Conservation (phyloP, 2,797 vertebrate genomes). For the Acanthopagrus latus region DNA sequence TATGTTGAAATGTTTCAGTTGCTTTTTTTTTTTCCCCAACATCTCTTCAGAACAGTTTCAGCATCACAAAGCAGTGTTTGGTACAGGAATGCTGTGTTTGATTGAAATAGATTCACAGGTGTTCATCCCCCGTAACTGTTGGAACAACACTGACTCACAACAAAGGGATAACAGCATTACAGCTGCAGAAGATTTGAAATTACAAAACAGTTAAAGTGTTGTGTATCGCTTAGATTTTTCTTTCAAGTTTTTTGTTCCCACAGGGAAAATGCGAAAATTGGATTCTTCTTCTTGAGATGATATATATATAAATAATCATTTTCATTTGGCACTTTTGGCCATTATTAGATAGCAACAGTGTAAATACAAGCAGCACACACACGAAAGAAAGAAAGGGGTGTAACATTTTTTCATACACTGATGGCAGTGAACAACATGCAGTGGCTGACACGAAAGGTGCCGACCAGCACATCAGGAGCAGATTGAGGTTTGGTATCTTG, state of each 20-base stretch:
- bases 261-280: background rate
- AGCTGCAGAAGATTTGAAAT: slow-evolving; percentile 25
- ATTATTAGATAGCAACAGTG: background rate
- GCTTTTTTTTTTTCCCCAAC: background rate
- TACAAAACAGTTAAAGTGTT: background rate
- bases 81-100: slow-evolving; percentile 22
- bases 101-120: slow-evolving; percentile 30
- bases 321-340: background rate
- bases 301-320: no score
- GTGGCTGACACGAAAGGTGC: no score
- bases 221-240: slow-evolving; percentile 2
- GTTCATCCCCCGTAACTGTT: slow-evolving; percentile 10
- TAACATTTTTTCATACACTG: background rate
- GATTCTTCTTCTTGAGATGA: background rate
- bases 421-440: no score
- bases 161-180: slow-evolving; percentile 11
- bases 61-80: background rate
- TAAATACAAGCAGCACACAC: background rate
- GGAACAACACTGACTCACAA: background rate
- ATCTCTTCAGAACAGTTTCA: background rate
- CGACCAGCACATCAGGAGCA: no score
- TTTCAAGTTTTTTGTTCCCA: background rate
- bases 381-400: background rate
- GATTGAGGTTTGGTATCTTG: no score
- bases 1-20: slow-evolving; percentile 2